Conservation (phyloP, 2,797 vertebrate genomes). For the Manis javanica region DNA sequence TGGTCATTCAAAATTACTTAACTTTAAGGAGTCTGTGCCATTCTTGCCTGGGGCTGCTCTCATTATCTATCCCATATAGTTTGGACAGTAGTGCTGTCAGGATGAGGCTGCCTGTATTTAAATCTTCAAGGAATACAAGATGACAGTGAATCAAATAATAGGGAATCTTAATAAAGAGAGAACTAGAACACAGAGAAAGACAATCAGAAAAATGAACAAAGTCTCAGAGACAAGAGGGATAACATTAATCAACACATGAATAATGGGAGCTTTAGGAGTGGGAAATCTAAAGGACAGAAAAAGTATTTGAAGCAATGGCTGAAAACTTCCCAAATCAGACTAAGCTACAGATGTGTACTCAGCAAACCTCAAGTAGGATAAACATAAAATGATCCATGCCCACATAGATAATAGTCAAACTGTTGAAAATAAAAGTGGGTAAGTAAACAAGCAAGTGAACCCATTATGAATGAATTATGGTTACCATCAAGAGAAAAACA, state of each 20-base stretch:
- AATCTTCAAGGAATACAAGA: not conserved
- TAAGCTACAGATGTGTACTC: not conserved
- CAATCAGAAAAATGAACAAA: not conserved
- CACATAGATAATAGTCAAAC: not conserved
- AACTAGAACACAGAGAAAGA: conserved; percentile 18
- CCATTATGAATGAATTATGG: conserved; percentile 11
- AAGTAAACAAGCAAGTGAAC: not conserved
- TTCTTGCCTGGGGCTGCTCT: not conserved
- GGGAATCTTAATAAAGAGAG: not conserved
- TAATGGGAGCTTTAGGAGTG: not conserved
- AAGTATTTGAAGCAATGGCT: not conserved
- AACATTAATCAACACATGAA: not conserved
- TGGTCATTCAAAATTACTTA: not conserved
- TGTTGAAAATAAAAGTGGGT: not conserved
- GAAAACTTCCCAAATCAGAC: not conserved
- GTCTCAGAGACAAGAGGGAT: not conserved
- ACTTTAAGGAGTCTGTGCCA: not conserved
- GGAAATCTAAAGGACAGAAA: not conserved
- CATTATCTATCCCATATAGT: not conserved
- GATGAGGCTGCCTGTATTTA: not conserved
- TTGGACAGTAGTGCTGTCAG: not conserved
- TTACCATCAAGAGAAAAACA: not conserved
- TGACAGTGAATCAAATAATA: not conserved
- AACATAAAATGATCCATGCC: not conserved
- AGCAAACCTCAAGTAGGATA: not conserved